A percentile compares a stretch with the other conserved stretches of the same genome.
Conservation (phyloP, 2,113 vertebrate species). For the Archilochus colubris region DNA sequence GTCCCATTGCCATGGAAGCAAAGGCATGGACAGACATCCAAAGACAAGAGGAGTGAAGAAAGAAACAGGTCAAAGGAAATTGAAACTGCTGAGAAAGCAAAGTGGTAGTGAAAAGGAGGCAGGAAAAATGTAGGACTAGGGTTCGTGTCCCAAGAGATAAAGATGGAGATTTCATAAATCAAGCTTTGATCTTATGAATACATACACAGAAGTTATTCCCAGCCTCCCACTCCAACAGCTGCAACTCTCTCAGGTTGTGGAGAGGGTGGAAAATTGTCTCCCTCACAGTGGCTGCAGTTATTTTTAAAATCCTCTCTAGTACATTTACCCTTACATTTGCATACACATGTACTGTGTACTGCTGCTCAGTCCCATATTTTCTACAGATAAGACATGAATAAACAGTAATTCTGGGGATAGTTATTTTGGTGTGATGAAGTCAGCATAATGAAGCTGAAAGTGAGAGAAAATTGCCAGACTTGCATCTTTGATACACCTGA, state of each 20-base stretch:
- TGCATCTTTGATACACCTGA: neutral
- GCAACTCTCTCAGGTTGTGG: neutral
- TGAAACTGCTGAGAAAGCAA: neutral
- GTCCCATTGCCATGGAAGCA: neutral
- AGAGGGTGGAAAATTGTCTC: neutral
- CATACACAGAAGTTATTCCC: neutral
- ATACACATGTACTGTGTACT: neutral
- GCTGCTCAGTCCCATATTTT: neutral
- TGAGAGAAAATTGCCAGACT: slow-evolving; percentile 23
- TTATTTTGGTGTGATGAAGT: neutral
- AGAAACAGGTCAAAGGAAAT: neutral
- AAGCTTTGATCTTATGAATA: neutral
- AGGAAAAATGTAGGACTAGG: neutral
- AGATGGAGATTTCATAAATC: neutral
- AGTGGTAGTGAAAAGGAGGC: neutral
- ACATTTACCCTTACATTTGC: neutral
- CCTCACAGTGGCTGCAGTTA: neutral
- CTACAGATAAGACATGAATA: neutral
- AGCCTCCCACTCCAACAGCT: neutral
- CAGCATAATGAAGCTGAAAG: neutral
- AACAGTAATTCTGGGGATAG: neutral
- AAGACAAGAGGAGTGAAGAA: neutral
- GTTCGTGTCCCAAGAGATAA: neutral
- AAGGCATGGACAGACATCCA: neutral
- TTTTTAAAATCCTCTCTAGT: neutral